Evolutionary conservation across 1,140 invertebrate species (phyloP).

Genomic region (Ganaspis sp.): DNA sequence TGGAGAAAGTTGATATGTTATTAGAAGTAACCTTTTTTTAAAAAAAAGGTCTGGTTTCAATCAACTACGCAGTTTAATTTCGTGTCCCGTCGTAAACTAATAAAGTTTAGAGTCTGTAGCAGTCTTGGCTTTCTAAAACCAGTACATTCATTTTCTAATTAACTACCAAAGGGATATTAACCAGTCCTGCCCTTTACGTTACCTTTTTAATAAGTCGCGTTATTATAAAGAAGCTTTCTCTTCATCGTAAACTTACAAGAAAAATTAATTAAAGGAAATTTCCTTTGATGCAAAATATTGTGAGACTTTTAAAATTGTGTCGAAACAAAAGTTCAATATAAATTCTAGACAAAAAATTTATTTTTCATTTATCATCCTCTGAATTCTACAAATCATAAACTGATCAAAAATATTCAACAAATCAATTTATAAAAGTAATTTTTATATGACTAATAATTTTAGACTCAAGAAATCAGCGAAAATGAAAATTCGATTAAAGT

Average conservation of each 20-base stretch:
- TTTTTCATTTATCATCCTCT: no score
- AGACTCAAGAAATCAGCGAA: no score
- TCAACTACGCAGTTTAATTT: not conserved
- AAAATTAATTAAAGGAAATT: slow-evolving; percentile 16
- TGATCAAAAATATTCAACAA: no score
- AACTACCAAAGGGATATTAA: slow-evolving; percentile 2
- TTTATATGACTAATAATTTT: no score
- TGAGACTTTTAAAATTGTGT: no score
- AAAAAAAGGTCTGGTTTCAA: not conserved
- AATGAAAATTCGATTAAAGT: no score
- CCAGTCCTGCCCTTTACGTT: not conserved
- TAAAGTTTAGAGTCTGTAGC: not conserved
- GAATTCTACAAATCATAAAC: no score
- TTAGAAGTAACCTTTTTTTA: not conserved
- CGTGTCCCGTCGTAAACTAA: not conserved
- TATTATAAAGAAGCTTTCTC: slow-evolving; percentile 11
- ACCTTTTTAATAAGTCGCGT: slow-evolving; percentile 9
- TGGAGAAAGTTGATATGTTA: no score
- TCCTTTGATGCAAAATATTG: not conserved
- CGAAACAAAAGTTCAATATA: no score
- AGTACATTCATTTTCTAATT: slow-evolving; percentile 7
- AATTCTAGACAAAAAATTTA: not conserved
- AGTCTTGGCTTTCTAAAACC: not conserved
- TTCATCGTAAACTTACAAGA: slow-evolving; percentile 8
- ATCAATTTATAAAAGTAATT: no score